Percentiles rank a stretch among this genome's conserved stretches.
phyloP scores from a whole-genome alignment of 2,113 vertebrate species.

The Limnothrissa miodon region DNA sequence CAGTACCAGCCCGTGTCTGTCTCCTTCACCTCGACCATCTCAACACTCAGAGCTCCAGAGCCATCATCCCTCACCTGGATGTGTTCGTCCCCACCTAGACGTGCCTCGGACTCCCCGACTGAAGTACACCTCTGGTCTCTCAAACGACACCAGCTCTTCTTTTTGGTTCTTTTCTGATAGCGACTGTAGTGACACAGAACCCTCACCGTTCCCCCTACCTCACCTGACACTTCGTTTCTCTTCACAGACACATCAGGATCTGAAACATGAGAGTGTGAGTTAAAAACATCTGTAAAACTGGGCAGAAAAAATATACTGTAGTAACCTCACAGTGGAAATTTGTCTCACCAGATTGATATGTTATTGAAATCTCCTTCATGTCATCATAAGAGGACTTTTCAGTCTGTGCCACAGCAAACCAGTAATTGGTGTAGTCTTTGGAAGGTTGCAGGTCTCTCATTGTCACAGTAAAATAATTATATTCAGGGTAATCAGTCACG shows the following conservation, averaged over 20 bases:
- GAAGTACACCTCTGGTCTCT: not conserved
- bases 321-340: not conserved
- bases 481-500: conserved; percentile 55
- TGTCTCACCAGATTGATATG: not conserved
- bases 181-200: not conserved
- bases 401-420: not conserved
- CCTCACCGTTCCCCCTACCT: not conserved
- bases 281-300: not conserved
- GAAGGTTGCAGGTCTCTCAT: conserved; percentile 42
- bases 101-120: not conserved
- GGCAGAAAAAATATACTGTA: not conserved
- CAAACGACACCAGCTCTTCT: not conserved
- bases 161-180: not conserved
- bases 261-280: not conserved
- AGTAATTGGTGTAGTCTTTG: not conserved
- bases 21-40: conserved; percentile 49
- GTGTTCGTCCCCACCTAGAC: not conserved
- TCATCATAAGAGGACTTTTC: not conserved
- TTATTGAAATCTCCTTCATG: not conserved
- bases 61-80: not conserved
- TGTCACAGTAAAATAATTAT: conserved; percentile 62
- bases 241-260: not conserved
- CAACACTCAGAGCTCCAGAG: not conserved
- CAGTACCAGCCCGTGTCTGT: conserved; percentile 68
- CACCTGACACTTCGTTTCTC: not conserved